phyloP scores from a whole-genome alignment of 2,113 vertebrate genomes.

The Axis porcinus region DNA sequence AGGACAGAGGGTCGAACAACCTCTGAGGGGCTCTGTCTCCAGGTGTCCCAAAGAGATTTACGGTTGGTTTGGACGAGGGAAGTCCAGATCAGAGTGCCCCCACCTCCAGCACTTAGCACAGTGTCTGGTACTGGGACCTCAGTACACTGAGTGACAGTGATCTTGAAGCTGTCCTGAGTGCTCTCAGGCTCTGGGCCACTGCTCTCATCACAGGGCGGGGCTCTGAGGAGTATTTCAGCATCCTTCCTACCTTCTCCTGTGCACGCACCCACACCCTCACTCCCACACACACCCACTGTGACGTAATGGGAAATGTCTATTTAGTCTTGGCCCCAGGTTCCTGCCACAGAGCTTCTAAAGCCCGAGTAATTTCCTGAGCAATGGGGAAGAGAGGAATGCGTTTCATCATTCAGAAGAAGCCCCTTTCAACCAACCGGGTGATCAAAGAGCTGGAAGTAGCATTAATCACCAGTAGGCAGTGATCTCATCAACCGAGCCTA shows the following conservation, averaged over 20 bases:
- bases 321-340: background rate
- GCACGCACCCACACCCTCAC: rapidly evolving
- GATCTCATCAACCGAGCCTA: background rate
- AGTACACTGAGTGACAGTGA: background rate
- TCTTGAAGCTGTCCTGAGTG: background rate
- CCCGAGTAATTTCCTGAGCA: background rate
- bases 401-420: background rate
- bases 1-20: background rate
- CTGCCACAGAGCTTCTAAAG: background rate
- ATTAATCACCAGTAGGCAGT: rapidly evolving
- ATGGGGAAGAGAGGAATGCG: background rate
- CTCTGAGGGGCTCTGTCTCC: background rate
- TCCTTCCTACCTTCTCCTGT: background rate
- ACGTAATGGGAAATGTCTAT: background rate
- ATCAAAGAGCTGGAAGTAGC: background rate
- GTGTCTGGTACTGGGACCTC: rapidly evolving
- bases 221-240: background rate
- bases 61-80: too few species aligned
- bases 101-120: background rate
- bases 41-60: background rate
- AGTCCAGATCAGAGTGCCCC: rapidly evolving
- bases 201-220: background rate
- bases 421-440: background rate
- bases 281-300: background rate
- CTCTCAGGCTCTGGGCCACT: background rate